Evolutionary conservation across 1,140 invertebrate species (phyloP).

Genomic region (Hirudo medicinalis): DNA sequence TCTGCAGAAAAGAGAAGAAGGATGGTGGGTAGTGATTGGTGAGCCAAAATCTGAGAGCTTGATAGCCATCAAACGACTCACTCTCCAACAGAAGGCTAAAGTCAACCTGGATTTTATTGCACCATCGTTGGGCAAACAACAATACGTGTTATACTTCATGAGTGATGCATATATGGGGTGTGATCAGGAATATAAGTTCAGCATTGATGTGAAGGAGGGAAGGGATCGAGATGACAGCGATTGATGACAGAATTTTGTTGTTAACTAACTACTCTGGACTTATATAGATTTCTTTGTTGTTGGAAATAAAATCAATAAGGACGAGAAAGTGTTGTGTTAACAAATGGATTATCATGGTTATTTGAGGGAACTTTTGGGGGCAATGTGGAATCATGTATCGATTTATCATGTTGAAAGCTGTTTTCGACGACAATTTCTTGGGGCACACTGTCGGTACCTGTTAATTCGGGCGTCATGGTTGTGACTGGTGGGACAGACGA

Average conservation of each 20-base stretch:
- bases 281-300: no score
- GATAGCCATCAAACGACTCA: slow-evolving; percentile 86
- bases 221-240: slow-evolving; percentile 37
- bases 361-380: no score
- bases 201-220: slow-evolving; percentile 58
- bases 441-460: no score
- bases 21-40: slow-evolving; percentile 99
- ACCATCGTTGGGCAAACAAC: slow-evolving; percentile 59
- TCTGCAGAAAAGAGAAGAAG: slow-evolving; percentile 82
- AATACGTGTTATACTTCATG: slow-evolving; percentile 95
- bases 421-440: no score
- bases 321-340: no score
- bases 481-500: no score
- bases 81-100: slow-evolving; percentile 80
- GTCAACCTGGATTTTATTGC: slow-evolving; percentile 90
- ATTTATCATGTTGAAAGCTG: no score
- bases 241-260: slow-evolving; percentile 18
- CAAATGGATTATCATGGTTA: no score
- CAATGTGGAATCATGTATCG: no score
- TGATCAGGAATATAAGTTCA: slow-evolving; percentile 53
- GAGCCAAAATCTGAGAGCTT: slow-evolving; percentile 86
- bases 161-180: slow-evolving; percentile 95
- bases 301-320: no score
- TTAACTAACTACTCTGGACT: background rate
- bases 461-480: no score